A percentile compares a stretch with the other conserved stretches of the same genome.
These are phyloP conservation scores for Drosophila sordidula DNA, from an alignment of 2,888 invertebrate species.

Conservation along the genomic window DNA sequence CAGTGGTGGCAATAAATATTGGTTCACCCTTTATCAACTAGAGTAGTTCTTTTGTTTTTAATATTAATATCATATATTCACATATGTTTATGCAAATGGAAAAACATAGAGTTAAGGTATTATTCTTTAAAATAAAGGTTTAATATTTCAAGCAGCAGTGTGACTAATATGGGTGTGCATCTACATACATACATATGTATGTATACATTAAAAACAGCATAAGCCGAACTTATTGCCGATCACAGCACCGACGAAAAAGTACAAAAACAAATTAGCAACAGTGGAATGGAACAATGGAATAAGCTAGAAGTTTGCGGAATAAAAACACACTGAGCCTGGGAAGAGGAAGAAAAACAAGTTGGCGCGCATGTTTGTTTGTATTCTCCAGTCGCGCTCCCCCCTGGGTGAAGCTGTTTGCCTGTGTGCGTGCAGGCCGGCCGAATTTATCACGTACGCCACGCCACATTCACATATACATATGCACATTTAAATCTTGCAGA, in stretches of 20 bases:
- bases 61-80: background rate
- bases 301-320: conserved; percentile 40
- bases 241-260: conserved; percentile 6
- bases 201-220: conserved; percentile 1
- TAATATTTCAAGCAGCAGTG: conserved; percentile 6
- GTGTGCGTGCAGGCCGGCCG: conserved; percentile 63
- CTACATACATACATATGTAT: background rate
- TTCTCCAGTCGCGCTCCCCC: conserved; percentile 13
- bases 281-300: conserved; percentile 39
- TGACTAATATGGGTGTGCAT: background rate
- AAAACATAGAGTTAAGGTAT: background rate
- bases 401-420: conserved; percentile 11
- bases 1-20: conserved; percentile 23
- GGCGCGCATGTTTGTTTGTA: conserved; percentile 51
- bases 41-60: too few relatives aligned
- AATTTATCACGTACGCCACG: conserved; percentile 69
- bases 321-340: conserved; percentile 21
- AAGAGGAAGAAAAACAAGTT: conserved; percentile 55
- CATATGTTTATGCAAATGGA: too few relatives aligned
- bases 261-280: conserved; percentile 25
- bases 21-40: background rate
- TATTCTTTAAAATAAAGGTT: background rate
- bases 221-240: conserved; percentile 23
- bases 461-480: conserved; percentile 11
- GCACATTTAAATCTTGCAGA: conserved; percentile 15